Conservation (phyloP, 2,113 vertebrate species). For the Aix galericulata region DNA sequence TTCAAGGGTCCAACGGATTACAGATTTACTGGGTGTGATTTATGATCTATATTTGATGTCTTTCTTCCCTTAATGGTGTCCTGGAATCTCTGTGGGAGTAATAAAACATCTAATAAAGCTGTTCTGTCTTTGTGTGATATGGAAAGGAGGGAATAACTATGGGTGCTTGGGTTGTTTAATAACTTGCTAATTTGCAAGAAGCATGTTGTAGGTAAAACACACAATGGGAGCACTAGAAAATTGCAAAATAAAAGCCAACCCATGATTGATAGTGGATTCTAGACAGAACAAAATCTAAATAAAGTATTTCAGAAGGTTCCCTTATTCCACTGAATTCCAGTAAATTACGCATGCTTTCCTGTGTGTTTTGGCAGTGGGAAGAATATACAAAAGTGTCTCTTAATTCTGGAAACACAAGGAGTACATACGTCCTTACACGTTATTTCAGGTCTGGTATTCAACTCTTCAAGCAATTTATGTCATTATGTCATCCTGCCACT, state of each 20-base stretch:
- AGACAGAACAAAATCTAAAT: conserved; percentile 34
- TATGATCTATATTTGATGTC: neutral
- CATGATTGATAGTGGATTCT: neutral
- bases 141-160: neutral
- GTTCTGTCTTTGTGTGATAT: neutral
- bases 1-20: neutral
- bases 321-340: neutral
- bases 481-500: neutral
- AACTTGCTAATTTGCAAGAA: neutral
- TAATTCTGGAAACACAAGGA: neutral
- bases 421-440: neutral
- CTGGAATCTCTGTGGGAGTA: neutral
- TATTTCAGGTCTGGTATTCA: neutral
- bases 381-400: neutral
- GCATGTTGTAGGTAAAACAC: neutral
- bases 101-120: neutral
- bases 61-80: neutral
- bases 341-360: neutral
- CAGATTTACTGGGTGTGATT: neutral
- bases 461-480: neutral
- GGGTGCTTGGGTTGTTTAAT: neutral
- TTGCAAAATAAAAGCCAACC: neutral
- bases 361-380: conserved; percentile 20
- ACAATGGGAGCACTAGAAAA: neutral
- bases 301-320: conserved; percentile 17